Evolutionary conservation across 1,140 invertebrate species (phyloP).

Genomic region (Pentalonia nigronervosa): DNA sequence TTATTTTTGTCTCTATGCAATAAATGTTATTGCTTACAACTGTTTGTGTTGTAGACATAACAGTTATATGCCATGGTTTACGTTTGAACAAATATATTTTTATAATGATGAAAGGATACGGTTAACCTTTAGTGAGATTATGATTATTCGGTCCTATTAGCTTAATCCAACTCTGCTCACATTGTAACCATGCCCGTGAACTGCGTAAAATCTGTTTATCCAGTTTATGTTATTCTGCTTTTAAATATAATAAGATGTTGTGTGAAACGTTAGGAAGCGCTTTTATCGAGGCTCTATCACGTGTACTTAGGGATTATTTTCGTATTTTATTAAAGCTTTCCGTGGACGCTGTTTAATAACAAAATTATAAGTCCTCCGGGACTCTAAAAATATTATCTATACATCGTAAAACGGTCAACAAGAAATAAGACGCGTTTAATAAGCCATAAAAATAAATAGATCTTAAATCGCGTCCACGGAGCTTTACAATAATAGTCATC

Average conservation of each 20-base stretch:
- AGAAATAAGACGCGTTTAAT: not conserved
- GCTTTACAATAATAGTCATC: not conserved
- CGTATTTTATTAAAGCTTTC: not conserved
- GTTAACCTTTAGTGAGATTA: not conserved
- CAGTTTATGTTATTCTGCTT: not conserved
- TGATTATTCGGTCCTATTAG: not conserved
- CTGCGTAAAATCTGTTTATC: not conserved
- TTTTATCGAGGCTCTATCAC: not conserved
- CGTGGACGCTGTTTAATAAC: not conserved
- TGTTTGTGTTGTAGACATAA: too few relatives aligned
- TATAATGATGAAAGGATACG: not conserved
- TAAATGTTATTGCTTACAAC: too few relatives aligned
- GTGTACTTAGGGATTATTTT: not conserved
- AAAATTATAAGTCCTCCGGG: not conserved
- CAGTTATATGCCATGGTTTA: not conserved
- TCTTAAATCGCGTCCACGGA: not conserved
- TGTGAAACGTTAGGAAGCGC: not conserved
- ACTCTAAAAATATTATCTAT: not conserved
- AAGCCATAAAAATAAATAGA: slow-evolving; percentile 11
- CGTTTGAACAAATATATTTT: not conserved
- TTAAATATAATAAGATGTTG: not conserved
- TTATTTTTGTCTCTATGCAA: too few relatives aligned
- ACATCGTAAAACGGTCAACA: not conserved
- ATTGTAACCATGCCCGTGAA: not conserved
- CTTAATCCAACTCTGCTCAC: not conserved